These are phyloP conservation scores for Eupeodes latifasciatus DNA, from an alignment of 2,888 invertebrate genomes.

Conservation along the genomic window DNA sequence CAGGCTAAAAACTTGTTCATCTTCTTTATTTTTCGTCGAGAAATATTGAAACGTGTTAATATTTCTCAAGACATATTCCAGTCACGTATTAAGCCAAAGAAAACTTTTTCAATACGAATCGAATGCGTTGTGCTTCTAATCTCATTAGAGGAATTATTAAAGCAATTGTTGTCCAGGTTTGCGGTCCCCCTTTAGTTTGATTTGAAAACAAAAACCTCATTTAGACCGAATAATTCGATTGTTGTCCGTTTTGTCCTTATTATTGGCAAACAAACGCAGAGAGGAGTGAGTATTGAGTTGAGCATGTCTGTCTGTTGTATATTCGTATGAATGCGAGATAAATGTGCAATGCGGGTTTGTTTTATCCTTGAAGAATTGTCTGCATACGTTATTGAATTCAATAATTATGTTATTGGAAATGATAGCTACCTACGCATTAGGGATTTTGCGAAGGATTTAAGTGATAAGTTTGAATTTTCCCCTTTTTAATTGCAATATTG, in stretches of 20 bases:
- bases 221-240: constrained; percentile 70
- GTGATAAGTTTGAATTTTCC: too few relatives aligned
- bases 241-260: constrained; percentile 37
- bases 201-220: constrained; percentile 74
- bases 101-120: constrained; percentile 76
- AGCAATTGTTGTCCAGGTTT: constrained; percentile 75
- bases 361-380: background rate
- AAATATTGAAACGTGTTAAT: constrained; percentile 67
- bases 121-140: constrained; percentile 75
- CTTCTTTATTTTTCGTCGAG: constrained; percentile 48
- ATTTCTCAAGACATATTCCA: constrained; percentile 67
- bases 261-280: background rate
- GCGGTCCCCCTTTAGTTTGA: constrained; percentile 39
- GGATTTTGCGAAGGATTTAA: too few relatives aligned
- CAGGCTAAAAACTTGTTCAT: constrained; percentile 34
- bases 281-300: too few relatives aligned
- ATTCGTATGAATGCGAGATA: background rate
- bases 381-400: constrained; percentile 24
- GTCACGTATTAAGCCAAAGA: constrained; percentile 69
- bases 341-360: constrained; percentile 8
- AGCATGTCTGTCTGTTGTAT: background rate
- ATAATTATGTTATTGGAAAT: background rate
- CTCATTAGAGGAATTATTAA: constrained; percentile 76
- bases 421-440: background rate
- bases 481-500: too few relatives aligned